Conservation (phyloP, 92 coral and sea anemone genomes). For the Porites evermanni region DNA sequence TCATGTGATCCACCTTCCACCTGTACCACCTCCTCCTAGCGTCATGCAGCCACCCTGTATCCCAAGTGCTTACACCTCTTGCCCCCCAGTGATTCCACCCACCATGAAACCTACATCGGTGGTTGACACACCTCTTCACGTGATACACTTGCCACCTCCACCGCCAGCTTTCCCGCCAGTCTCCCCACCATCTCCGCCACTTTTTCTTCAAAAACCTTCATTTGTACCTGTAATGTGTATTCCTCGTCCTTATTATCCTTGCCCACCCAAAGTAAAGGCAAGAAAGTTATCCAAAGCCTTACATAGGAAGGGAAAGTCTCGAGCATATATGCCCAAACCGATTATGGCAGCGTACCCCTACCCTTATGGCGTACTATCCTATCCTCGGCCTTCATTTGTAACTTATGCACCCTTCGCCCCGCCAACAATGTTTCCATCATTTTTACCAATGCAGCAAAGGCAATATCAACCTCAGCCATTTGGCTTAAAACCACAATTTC, state of each 20-base stretch:
- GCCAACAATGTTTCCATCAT: neutral
- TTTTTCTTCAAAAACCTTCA: slow-evolving; percentile 1
- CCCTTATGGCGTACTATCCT: slow-evolving; percentile 6
- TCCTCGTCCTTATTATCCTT: slow-evolving; percentile 43
- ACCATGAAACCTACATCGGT: slow-evolving; percentile 4
- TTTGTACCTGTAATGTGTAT: slow-evolving; percentile 34
- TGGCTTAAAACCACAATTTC: slow-evolving; percentile 18
- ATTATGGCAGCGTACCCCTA: neutral
- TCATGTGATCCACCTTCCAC: slow-evolving; percentile 29
- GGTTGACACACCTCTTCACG: slow-evolving; percentile 23
- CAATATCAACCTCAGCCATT: neutral
- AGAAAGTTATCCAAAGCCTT: slow-evolving; percentile 36
- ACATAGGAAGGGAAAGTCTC: slow-evolving; percentile 30
- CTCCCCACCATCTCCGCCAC: slow-evolving; percentile 12
- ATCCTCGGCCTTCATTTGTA: slow-evolving; percentile 11
- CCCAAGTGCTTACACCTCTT: slow-evolving; percentile 38
- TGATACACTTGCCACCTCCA: slow-evolving; percentile 36
- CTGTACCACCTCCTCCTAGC: neutral
- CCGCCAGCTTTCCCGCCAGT: slow-evolving; percentile 23
- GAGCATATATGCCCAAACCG: slow-evolving; percentile 41
- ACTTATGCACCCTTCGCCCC: neutral
- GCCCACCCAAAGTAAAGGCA: slow-evolving; percentile 31
- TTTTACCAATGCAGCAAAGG: slow-evolving; percentile 16
- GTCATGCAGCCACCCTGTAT: slow-evolving; percentile 55
- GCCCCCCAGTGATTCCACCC: slow-evolving; percentile 19